phyloP scores from a whole-genome alignment of 2,797 vertebrate species.

The Sebastolobus alascanus region DNA sequence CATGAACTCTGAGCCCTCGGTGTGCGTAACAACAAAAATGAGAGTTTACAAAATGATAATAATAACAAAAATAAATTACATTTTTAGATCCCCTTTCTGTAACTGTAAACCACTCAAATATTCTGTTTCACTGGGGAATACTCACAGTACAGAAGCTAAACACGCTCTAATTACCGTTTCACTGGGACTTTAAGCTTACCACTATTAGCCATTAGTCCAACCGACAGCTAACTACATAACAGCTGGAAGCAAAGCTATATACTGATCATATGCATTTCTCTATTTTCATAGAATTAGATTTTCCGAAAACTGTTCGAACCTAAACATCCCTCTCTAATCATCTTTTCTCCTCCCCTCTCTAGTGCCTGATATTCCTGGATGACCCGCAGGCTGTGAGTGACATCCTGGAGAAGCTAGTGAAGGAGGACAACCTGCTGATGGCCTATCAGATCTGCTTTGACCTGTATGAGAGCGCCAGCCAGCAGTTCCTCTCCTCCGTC shows the following conservation, averaged over 20 bases:
- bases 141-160: too few relatives aligned
- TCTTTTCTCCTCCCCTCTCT: slow-evolving; percentile 12
- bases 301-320: neutral
- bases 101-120: too few relatives aligned
- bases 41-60: too few relatives aligned
- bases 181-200: too few relatives aligned
- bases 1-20: too few relatives aligned
- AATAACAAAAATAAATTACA: too few relatives aligned
- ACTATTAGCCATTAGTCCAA: neutral
- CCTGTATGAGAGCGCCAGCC: slow-evolving; percentile 98
- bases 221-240: neutral
- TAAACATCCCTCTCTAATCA: neutral
- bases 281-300: neutral
- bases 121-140: too few relatives aligned
- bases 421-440: slow-evolving; percentile 99
- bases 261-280: neutral
- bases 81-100: too few relatives aligned
- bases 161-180: too few relatives aligned
- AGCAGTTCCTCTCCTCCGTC: slow-evolving; percentile 98
- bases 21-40: too few relatives aligned
- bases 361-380: slow-evolving; percentile 99
- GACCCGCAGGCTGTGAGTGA: slow-evolving; percentile 99
- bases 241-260: neutral
- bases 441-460: slow-evolving; percentile 99
- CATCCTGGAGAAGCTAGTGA: slow-evolving; percentile 97